phyloP scores from a whole-genome alignment of 2,113 vertebrate genomes.

The Pycnonotus jocosus region DNA sequence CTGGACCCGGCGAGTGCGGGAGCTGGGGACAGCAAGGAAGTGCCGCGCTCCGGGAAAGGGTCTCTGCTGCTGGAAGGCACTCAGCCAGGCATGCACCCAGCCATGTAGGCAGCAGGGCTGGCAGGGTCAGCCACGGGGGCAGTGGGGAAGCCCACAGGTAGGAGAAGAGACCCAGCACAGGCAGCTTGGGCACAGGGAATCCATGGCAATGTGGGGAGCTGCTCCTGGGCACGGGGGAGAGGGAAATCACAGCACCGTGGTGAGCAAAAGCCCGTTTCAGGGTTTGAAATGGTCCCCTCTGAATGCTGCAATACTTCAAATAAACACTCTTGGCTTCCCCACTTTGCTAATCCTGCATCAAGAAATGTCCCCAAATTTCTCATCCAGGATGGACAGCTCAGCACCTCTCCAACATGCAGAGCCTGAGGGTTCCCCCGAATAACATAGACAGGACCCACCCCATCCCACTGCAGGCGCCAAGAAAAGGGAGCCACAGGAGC shows the following conservation, averaged over 20 bases:
- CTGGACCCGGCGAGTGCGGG: accelerated
- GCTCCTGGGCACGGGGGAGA: not conserved
- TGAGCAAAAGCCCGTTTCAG: not conserved
- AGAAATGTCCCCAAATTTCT: not conserved
- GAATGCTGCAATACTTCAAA: not conserved
- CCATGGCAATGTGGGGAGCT: not conserved
- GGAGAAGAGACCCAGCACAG: not conserved
- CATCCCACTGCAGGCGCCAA: not conserved
- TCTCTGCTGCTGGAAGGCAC: not conserved
- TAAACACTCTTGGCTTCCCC: not conserved
- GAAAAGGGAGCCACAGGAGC: not conserved
- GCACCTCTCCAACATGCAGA: not conserved
- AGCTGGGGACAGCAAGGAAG: not conserved
- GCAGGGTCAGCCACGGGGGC: accelerated
- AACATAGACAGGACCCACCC: not conserved
- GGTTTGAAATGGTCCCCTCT: not conserved
- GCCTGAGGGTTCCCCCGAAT: not conserved
- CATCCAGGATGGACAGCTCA: not conserved
- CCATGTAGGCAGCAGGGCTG: not conserved
- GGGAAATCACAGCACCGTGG: not conserved
- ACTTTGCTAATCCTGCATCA: not conserved
- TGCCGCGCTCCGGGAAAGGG: accelerated
- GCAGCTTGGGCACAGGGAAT: not conserved
- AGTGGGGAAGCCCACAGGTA: not conserved
- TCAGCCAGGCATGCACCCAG: accelerated